These are phyloP conservation scores for Idaea dimidiata DNA, from an alignment of 2,888 invertebrate species.

Conservation along the genomic window DNA sequence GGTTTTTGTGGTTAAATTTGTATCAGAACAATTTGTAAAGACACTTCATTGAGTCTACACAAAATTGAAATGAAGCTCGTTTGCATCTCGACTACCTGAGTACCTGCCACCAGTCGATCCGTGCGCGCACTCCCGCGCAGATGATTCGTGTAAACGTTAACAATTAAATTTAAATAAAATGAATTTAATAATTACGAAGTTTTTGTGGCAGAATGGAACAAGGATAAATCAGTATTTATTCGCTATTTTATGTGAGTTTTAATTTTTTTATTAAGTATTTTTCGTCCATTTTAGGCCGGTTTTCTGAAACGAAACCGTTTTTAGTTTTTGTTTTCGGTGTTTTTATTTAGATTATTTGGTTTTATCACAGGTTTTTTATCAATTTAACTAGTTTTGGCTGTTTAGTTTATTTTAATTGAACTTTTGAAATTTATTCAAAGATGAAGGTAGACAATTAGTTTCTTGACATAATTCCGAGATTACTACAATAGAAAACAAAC, in stretches of 20 bases:
- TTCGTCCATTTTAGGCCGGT: constrained; percentile 3
- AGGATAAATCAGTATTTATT: constrained; percentile 71
- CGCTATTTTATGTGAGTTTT: constrained; percentile 66
- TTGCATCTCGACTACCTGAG: constrained; percentile 8
- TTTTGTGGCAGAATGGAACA: constrained; percentile 66
- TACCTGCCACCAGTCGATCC: constrained; percentile 34
- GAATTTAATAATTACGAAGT: constrained; percentile 64
- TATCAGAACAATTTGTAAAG: not conserved
- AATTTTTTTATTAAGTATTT: constrained; percentile 16
- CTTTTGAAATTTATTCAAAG: too few relatives aligned
- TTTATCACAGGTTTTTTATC: too few relatives aligned
- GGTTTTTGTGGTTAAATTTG: too few relatives aligned
- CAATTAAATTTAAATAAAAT: constrained; percentile 41
- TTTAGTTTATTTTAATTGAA: too few relatives aligned
- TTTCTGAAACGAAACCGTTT: constrained; percentile 1
- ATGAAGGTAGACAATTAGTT: too few relatives aligned
- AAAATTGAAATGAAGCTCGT: constrained; percentile 12
- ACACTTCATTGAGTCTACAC: not conserved
- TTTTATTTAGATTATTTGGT: not conserved
- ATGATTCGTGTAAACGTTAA: constrained; percentile 30
- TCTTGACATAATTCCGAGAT: too few relatives aligned
- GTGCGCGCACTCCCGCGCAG: constrained; percentile 42
- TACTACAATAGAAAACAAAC: too few relatives aligned
- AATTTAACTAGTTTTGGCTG: too few relatives aligned
- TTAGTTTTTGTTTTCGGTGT: not conserved